Conservation (phyloP, 2,113 vertebrate species). For the Raphicerus campestris region DNA sequence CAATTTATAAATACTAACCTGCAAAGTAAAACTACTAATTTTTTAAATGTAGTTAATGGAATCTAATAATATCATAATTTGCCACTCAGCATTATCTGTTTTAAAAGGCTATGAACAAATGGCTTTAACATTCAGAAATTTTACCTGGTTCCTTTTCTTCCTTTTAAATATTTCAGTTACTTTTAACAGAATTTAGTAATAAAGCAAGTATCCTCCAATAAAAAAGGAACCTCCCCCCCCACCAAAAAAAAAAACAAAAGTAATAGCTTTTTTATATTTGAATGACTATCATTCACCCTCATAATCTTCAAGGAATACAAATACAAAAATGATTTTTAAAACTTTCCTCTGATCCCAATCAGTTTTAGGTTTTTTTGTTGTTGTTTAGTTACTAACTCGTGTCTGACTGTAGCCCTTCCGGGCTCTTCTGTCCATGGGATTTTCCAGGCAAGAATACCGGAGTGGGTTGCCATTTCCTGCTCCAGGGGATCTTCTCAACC, state of each 20-base stretch:
- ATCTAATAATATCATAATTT: neutral
- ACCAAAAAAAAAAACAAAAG: no score
- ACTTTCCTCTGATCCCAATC: neutral
- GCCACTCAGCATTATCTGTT: neutral
- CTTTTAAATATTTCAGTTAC: neutral
- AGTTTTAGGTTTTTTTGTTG: neutral
- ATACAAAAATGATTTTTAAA: neutral
- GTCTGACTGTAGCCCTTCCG: neutral
- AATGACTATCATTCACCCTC: neutral
- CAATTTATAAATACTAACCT: neutral
- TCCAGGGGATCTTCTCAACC: neutral
- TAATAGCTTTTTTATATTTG: neutral
- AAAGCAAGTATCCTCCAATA: neutral
- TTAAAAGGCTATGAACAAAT: neutral
- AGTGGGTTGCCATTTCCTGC: neutral
- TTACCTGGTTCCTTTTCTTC: neutral
- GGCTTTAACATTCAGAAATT: neutral
- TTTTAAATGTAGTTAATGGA: neutral
- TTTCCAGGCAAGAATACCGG: neutral
- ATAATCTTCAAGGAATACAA: neutral
- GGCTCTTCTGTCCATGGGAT: neutral
- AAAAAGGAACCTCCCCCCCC: neutral
- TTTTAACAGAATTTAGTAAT: neutral
- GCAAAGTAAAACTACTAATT: neutral
- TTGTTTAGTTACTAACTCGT: neutral